Conservation (phyloP, 2,797 vertebrate species). For the Xiphorhynchus erythropygius region DNA sequence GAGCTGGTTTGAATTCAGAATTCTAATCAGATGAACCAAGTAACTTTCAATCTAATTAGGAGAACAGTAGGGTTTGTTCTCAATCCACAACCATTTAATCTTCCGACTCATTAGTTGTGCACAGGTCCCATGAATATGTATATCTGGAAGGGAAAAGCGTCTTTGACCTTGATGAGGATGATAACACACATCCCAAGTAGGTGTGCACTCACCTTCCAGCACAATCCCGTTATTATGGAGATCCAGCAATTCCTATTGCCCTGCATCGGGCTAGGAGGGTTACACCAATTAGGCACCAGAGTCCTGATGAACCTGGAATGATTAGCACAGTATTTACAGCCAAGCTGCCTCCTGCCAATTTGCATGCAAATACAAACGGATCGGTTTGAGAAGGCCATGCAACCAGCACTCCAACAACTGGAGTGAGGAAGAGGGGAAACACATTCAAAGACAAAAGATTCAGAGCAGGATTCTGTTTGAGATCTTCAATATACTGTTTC, state of each 20-base stretch:
- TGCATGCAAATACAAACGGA: conserved; percentile 71
- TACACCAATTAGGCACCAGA: conserved; percentile 63
- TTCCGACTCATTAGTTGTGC: conserved; percentile 75
- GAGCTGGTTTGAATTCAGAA: conserved; percentile 64
- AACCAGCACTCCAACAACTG: background rate
- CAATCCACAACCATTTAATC: conserved; percentile 75
- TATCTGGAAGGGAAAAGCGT: conserved; percentile 36
- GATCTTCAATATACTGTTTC: background rate
- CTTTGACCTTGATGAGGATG: conserved; percentile 75
- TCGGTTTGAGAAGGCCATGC: conserved; percentile 6
- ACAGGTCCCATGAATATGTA: conserved; percentile 77
- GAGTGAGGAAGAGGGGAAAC: background rate
- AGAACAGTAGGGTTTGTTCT: conserved; percentile 72
- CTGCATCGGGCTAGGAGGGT: conserved; percentile 56
- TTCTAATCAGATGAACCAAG: conserved; percentile 71
- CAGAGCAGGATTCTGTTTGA: background rate
- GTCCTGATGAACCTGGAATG: conserved; percentile 74
- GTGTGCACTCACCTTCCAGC: conserved; percentile 56
- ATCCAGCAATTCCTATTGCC: conserved; percentile 53
- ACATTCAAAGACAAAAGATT: background rate
- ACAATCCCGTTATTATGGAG: conserved; percentile 64
- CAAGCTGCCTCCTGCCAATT: conserved; percentile 60
- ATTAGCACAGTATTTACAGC: conserved; percentile 73
- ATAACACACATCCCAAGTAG: conserved; percentile 62
- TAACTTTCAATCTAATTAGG: conserved; percentile 74